phyloP scores from a whole-genome alignment of 2,797 vertebrate genomes.

The Rallus crepitans region DNA sequence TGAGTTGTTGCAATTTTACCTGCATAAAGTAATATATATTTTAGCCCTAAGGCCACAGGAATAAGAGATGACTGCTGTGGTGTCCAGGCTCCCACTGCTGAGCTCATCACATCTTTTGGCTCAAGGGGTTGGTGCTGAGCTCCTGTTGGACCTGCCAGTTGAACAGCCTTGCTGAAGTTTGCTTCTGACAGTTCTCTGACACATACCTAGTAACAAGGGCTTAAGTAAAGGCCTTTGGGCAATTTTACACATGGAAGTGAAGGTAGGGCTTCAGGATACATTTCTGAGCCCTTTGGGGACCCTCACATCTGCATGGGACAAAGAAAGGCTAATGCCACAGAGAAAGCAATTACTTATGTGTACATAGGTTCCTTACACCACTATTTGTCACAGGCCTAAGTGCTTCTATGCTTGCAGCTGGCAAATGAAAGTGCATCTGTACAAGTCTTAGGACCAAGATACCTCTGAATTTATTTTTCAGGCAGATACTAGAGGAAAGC shows the following conservation, averaged over 20 bases:
- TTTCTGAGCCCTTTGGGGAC: neutral
- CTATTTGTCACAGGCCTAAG: neutral
- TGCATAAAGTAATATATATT: neutral
- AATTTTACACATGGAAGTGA: neutral
- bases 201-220: neutral
- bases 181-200: neutral
- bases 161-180: neutral
- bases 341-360: neutral
- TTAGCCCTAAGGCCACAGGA: neutral
- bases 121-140: accelerated
- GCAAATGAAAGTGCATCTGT: neutral
- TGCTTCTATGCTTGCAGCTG: neutral
- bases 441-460: neutral
- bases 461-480: slow-evolving; percentile 6
- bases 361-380: neutral
- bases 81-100: neutral
- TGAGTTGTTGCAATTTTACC: neutral
- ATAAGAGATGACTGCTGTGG: neutral
- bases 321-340: neutral
- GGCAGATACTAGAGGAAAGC: neutral
- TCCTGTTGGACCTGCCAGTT: neutral
- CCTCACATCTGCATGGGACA: accelerated
- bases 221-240: neutral
- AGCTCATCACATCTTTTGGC: neutral
- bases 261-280: neutral